phyloP scores from a whole-genome alignment of 2,797 vertebrate species.

The Podarcis lilfordi region DNA sequence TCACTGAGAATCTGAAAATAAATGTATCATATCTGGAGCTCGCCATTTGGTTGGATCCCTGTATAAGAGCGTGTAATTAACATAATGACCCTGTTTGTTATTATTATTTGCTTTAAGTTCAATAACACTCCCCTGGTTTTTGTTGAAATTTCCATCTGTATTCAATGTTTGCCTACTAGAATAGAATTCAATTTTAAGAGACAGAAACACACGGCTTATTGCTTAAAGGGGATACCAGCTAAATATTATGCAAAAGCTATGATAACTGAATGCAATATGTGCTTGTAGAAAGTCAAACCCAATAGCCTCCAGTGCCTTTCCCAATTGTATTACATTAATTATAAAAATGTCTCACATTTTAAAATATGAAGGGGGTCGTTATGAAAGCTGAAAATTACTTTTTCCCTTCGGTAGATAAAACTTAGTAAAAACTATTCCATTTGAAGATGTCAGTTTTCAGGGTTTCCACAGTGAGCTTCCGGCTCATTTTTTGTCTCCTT shows the following conservation, averaged over 20 bases:
- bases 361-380: constrained; percentile 30
- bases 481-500: too few relatives aligned
- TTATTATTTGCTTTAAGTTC: not conserved
- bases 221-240: constrained; percentile 10
- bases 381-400: constrained; percentile 44
- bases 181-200: not conserved
- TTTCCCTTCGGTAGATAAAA: not conserved
- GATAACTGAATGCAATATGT: constrained; percentile 43
- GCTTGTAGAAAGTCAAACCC: constrained; percentile 39
- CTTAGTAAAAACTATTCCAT: constrained; percentile 22
- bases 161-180: not conserved
- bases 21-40: not conserved
- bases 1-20: not conserved
- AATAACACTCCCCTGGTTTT: not conserved
- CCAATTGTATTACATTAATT: constrained; percentile 56
- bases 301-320: constrained; percentile 19
- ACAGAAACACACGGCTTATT: not conserved
- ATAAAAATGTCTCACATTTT: constrained; percentile 46
- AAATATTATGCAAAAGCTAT: constrained; percentile 37
- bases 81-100: not conserved
- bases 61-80: not conserved
- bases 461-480: too few relatives aligned
- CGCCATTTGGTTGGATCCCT: not conserved
- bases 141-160: not conserved
- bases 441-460: not conserved